Percentiles rank a stretch among this genome's conserved stretches.
Conservation (phyloP, 2,113 vertebrate genomes). For the Bombycilla garrulus region DNA sequence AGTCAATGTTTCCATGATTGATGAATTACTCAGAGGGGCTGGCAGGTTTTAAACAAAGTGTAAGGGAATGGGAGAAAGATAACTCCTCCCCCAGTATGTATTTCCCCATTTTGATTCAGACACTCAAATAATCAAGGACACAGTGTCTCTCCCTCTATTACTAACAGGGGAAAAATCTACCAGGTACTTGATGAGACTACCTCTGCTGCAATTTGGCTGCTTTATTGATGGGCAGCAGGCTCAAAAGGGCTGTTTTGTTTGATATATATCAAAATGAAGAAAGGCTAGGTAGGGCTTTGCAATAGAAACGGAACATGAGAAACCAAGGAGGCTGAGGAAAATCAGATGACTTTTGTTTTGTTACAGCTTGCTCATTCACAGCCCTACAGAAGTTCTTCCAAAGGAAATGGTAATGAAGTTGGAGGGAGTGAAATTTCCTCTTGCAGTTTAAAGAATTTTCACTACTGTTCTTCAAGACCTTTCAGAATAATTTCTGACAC, state of each 20-base stretch:
- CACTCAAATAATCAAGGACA: background rate
- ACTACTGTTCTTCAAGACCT: background rate
- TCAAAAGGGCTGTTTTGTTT: background rate
- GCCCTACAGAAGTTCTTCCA: constrained; percentile 6
- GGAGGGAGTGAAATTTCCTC: constrained; percentile 31
- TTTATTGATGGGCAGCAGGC: background rate
- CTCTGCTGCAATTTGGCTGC: background rate
- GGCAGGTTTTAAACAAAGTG: constrained; percentile 21
- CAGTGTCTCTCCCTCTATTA: background rate
- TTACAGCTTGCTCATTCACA: constrained; percentile 1
- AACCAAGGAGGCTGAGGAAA: background rate
- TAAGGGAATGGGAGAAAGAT: constrained; percentile 33
- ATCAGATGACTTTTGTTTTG: background rate
- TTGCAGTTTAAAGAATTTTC: background rate
- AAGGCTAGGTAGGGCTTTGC: constrained; percentile 55
- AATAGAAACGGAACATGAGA: background rate
- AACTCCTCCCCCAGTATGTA: background rate
- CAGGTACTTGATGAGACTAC: background rate
- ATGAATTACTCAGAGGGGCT: constrained; percentile 20
- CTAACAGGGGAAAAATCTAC: background rate
- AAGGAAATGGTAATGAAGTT: constrained; percentile 43
- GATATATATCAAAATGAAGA: constrained; percentile 44
- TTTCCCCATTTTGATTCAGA: background rate
- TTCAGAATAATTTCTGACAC: background rate
- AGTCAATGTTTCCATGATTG: constrained; percentile 12